Evolutionary conservation across 2,888 invertebrate species (phyloP).

Genomic region (Sarcophaga carnaria): DNA sequence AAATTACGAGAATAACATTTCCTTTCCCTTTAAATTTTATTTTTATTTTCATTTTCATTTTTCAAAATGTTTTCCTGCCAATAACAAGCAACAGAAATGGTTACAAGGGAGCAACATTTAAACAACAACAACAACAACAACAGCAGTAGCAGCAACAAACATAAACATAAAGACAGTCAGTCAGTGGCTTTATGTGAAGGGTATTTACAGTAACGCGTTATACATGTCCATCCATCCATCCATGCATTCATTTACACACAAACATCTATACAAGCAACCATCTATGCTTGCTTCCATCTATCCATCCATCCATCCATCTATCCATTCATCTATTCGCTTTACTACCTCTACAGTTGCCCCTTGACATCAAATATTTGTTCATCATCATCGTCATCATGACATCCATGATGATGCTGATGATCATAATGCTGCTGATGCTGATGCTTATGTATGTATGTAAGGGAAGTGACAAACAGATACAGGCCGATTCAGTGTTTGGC

Average conservation of each 20-base stretch:
- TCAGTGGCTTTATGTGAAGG: constrained; percentile 46
- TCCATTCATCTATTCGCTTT: neutral
- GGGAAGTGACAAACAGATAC: constrained; percentile 43
- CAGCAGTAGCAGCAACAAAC: constrained; percentile 1
- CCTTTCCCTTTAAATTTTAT: constrained; percentile 3
- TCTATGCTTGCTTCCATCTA: neutral
- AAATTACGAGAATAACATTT: constrained; percentile 57
- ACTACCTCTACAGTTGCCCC: constrained; percentile 35
- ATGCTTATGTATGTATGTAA: constrained; percentile 37
- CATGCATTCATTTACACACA: neutral
- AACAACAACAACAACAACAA: neutral
- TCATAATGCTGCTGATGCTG: constrained; percentile 31
- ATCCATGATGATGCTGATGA: constrained; percentile 50
- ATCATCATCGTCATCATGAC: constrained; percentile 48
- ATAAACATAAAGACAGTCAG: neutral
- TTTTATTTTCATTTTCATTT: neutral
- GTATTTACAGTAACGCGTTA: constrained; percentile 53
- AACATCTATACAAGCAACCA: neutral
- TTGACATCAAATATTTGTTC: constrained; percentile 59
- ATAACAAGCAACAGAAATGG: constrained; percentile 11
- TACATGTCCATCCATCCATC: constrained; percentile 40
- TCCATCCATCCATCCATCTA: constrained; percentile 1
- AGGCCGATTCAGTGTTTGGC: constrained; percentile 15
- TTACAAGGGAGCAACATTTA: constrained; percentile 8
- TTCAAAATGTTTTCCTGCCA: neutral